Evolutionary conservation across 2,113 vertebrate species (phyloP), one percentile per base, ranked within the genome.

Genomic region (Hiodon alosoides): DNA sequence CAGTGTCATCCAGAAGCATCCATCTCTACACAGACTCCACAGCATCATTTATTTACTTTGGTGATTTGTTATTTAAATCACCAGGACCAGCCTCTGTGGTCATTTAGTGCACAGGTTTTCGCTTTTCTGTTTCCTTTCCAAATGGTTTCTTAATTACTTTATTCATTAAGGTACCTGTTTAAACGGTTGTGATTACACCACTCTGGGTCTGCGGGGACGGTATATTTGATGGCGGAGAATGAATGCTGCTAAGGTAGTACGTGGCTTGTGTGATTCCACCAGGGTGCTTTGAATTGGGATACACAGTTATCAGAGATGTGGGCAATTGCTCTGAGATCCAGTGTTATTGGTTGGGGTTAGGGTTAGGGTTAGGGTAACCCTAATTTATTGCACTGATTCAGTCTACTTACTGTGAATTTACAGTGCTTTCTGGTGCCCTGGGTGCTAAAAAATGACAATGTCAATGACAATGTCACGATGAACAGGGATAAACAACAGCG

Each of bases 111-210:
- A 55, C 50, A 2, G 4, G 6, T n/a, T 7, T 17, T 57, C 31
- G 3, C 52, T 55, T 50, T 47, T 61, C 16, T 50, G 3, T 74
- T 46, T 17, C 59, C 54, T 68, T 16, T 46, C 47, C 48, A 17
- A 68, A 68, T 4, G 9, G 48, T 57, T 4, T 65, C 64, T 75
- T 67, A 75, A 75, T 75, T 67, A 68, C 73, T 57, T 67, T 75
- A 75, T 67, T 75, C 65, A 68, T 75, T 46, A 66, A 13, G 47
- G 50, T 47, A 58, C 54, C 31, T 52, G 17, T 5, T 71, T 13
- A 58, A 71, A 16, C 3, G 16, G 47, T 55, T 68, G 55, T 75
- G 68, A 75, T 57, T 57, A 54, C 17, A 67, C 10, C 47, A 57
- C 53, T 75, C 64, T 47, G 59, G 53, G 65, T 68, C 31, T 48